Evolutionary conservation across 2,797 vertebrate genomes (phyloP).

Genomic region (Meda fulgida): DNA sequence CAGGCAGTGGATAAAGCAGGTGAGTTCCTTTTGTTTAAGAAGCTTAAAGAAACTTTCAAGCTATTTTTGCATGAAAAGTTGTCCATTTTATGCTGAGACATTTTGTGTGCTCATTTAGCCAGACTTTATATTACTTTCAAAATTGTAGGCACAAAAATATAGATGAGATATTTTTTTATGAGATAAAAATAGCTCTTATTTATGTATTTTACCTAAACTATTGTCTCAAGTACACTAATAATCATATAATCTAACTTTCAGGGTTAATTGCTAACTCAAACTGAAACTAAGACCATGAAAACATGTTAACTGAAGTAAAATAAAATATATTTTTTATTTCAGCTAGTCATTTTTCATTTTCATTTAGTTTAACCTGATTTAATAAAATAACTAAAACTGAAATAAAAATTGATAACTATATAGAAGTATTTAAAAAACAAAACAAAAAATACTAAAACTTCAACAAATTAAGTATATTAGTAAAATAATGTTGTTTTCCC

Average conservation of each 20-base stretch:
- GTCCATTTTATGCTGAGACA: background rate
- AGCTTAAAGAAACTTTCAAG: background rate
- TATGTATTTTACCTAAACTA: background rate
- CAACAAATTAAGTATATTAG: background rate
- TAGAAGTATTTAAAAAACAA: background rate
- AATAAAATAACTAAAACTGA: background rate
- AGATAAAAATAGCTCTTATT: background rate
- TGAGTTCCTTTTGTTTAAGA: constrained; percentile 34
- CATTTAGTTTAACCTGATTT: background rate
- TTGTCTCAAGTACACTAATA: no score
- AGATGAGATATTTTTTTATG: background rate
- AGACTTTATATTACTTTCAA: background rate
- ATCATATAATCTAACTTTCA: background rate
- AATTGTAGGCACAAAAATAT: background rate
- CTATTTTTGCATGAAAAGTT: background rate
- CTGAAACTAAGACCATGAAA: background rate
- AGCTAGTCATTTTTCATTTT: background rate
- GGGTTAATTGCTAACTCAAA: background rate
- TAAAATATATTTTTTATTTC: background rate
- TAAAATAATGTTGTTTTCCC: background rate
- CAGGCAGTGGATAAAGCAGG: constrained; percentile 63
- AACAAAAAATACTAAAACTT: background rate
- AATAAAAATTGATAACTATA: background rate
- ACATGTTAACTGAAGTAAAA: no score
- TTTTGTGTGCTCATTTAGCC: background rate